phyloP scores from a whole-genome alignment of 1,140 invertebrate genomes.

The Brachionus angularis region DNA sequence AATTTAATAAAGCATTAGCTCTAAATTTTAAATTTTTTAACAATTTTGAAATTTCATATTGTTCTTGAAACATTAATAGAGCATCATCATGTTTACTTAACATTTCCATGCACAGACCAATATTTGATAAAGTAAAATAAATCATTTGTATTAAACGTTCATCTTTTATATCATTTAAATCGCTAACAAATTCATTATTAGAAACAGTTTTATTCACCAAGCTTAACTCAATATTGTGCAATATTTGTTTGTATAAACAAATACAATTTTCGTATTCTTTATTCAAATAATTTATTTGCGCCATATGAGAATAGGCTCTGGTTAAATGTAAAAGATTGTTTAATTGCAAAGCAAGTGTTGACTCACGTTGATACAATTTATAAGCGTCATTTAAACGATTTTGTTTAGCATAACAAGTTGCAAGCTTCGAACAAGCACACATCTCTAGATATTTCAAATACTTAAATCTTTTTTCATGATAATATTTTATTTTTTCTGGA shows the following conservation, averaged over 20 bases:
- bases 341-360: neutral
- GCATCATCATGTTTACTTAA: constrained; percentile 30
- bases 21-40: constrained; percentile 16
- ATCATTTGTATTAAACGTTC: constrained; percentile 42
- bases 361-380: constrained; percentile 32
- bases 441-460: constrained; percentile 43
- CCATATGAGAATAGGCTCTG: constrained; percentile 39
- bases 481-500: neutral
- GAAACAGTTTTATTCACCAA: neutral
- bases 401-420: constrained; percentile 34
- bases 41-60: constrained; percentile 38
- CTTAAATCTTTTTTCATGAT: constrained; percentile 2
- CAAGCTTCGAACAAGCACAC: constrained; percentile 37
- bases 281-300: constrained; percentile 38
- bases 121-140: constrained; percentile 36
- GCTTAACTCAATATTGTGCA: constrained; percentile 15
- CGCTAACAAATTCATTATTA: neutral
- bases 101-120: constrained; percentile 43
- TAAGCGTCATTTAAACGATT: constrained; percentile 25
- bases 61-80: constrained; percentile 36
- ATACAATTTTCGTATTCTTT: constrained; percentile 36
- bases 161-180: constrained; percentile 1
- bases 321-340: constrained; percentile 33
- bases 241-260: constrained; percentile 32
- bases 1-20: constrained; percentile 40